phyloP scores from a whole-genome alignment of 1,140 invertebrate genomes.

The Zaprionus lachaisei region DNA sequence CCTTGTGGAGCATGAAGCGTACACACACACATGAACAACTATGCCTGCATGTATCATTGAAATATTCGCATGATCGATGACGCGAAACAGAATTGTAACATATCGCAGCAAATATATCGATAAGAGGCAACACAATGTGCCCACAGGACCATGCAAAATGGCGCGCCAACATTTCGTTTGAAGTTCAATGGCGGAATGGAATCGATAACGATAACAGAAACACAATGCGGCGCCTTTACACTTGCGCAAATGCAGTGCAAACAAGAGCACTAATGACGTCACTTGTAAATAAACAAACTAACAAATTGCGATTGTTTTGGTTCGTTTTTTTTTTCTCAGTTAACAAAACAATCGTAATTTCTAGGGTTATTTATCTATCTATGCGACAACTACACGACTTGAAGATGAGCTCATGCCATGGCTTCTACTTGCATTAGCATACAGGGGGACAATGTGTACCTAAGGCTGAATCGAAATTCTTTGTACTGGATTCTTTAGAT shows the following conservation, averaged over 20 bases:
- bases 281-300: constrained; percentile 9
- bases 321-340: constrained; percentile 3
- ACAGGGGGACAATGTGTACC: not conserved
- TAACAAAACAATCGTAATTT: constrained; percentile 4
- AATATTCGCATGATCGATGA: constrained; percentile 46
- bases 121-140: not conserved
- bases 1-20: constrained; percentile 55
- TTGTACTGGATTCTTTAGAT: constrained; percentile 31
- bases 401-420: constrained; percentile 52
- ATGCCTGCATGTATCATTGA: constrained; percentile 3
- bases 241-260: constrained; percentile 7
- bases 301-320: not conserved
- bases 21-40: not conserved
- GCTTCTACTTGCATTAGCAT: constrained; percentile 8
- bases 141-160: constrained; percentile 10
- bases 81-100: constrained; percentile 41
- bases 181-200: constrained; percentile 40
- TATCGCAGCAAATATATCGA: constrained; percentile 28
- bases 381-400: not conserved
- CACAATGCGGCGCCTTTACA: not conserved
- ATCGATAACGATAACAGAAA: constrained; percentile 25
- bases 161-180: constrained; percentile 7
- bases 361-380: not conserved
- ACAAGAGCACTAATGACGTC: constrained; percentile 4
- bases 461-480: constrained; percentile 28